A percentile compares a stretch with the other conserved stretches of the same genome.
phyloP scores from a whole-genome alignment of 2,797 vertebrate species.

The Pteronotus mesoamericanus region DNA sequence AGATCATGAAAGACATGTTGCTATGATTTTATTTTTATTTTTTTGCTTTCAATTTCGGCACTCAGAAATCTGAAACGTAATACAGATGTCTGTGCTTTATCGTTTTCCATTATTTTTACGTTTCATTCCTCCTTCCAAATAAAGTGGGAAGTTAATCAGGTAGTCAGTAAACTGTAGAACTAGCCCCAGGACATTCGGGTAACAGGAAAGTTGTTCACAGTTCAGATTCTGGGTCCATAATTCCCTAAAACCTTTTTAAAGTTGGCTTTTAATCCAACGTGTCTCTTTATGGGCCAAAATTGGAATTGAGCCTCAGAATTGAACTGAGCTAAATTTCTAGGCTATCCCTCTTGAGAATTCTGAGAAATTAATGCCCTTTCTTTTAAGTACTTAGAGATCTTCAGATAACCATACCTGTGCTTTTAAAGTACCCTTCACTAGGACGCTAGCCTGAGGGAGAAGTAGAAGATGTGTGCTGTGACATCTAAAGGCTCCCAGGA shows the following conservation, averaged over 20 bases:
- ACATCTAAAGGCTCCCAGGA: constrained; percentile 22
- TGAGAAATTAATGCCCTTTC: constrained; percentile 23
- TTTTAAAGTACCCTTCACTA: constrained; percentile 7
- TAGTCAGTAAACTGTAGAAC: not conserved
- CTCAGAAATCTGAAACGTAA: not conserved
- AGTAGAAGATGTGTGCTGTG: not conserved
- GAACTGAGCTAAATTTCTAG: constrained; percentile 7
- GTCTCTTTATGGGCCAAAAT: not conserved
- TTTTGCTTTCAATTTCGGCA: constrained; percentile 37
- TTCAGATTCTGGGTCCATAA: not conserved
- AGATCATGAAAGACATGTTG: not conserved
- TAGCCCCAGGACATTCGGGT: not conserved
- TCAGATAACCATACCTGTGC: not conserved
- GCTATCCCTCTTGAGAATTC: not conserved
- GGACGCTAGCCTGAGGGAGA: not conserved
- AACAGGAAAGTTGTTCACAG: not conserved
- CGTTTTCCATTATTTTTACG: not conserved
- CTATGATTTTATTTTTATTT: not conserved
- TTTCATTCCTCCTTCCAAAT: not conserved
- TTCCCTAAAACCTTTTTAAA: constrained; percentile 23
- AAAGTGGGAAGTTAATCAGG: not conserved
- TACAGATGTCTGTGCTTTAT: not conserved
- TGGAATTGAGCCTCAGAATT: not conserved
- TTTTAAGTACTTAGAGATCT: constrained; percentile 13
- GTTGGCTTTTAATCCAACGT: not conserved